A percentile compares a stretch with the other conserved stretches of the same genome.
phyloP scores from a whole-genome alignment of 2,888 invertebrate species.

The Sphaerophoria taeniata region DNA sequence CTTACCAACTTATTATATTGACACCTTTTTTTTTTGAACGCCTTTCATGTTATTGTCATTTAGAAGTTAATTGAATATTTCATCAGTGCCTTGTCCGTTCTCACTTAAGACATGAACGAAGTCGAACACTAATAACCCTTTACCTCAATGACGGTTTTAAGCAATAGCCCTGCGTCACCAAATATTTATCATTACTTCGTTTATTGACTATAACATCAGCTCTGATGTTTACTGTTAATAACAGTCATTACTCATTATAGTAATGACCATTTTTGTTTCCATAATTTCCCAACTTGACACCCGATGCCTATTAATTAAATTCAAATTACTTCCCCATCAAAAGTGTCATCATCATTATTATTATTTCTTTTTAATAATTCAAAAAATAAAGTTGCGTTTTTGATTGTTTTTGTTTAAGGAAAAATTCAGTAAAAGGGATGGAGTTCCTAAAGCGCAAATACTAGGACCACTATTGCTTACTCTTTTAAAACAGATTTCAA shows the following conservation, averaged over 20 bases:
- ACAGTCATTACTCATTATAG: conserved; percentile 49
- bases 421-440: not conserved
- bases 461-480: no score
- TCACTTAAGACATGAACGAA: no score
- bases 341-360: conserved; percentile 59
- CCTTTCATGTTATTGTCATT: no score
- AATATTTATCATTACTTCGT: not conserved
- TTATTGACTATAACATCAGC: conserved; percentile 26
- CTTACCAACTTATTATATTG: no score
- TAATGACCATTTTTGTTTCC: conserved; percentile 38
- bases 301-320: conserved; percentile 63
- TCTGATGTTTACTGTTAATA: conserved; percentile 27
- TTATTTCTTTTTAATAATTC: not conserved
- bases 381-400: not conserved
- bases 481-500: no score
- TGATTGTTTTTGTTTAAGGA: not conserved
- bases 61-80: no score
- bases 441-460: no score
- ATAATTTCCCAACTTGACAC: conserved; percentile 20
- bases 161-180: not conserved
- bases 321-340: conserved; percentile 54
- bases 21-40: no score
- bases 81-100: no score
- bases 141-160: not conserved
- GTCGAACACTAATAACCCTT: no score